Percentiles rank a stretch among this genome's conserved stretches.
Conservation (phyloP, 1,140 invertebrate species). For the Drosophila nikananu region DNA sequence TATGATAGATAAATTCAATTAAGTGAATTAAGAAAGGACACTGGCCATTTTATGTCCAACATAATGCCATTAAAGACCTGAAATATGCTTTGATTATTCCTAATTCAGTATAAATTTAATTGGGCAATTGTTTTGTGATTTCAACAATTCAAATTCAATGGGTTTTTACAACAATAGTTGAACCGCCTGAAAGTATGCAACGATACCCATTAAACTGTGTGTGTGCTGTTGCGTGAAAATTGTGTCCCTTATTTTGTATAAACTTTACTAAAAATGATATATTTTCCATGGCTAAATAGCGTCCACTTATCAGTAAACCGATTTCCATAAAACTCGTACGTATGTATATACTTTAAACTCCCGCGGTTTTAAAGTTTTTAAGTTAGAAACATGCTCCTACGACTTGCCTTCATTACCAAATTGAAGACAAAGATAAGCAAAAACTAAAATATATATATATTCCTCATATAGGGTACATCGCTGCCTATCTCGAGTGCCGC, state of each 20-base stretch:
- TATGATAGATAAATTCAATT: background rate
- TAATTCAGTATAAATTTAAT: background rate
- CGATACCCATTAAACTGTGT: background rate
- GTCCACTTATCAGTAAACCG: background rate
- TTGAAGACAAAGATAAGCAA: background rate
- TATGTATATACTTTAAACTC: background rate
- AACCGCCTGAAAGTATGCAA: background rate
- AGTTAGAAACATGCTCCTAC: too few species aligned
- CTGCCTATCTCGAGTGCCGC: slow-evolving; percentile 5
- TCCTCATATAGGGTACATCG: background rate
- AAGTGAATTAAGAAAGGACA: background rate
- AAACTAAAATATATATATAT: background rate
- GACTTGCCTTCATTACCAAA: background rate
- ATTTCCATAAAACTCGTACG: background rate
- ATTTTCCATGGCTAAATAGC: background rate
- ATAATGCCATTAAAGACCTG: background rate
- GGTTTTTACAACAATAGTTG: background rate
- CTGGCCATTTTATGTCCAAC: background rate
- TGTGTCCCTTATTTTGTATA: background rate
- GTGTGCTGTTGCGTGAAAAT: background rate
- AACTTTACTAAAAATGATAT: background rate
- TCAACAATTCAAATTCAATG: background rate
- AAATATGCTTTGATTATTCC: background rate
- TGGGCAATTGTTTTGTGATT: background rate
- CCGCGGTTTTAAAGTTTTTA: background rate